phyloP scores from a whole-genome alignment of 2,113 vertebrate genomes.

The Origma solitaria region DNA sequence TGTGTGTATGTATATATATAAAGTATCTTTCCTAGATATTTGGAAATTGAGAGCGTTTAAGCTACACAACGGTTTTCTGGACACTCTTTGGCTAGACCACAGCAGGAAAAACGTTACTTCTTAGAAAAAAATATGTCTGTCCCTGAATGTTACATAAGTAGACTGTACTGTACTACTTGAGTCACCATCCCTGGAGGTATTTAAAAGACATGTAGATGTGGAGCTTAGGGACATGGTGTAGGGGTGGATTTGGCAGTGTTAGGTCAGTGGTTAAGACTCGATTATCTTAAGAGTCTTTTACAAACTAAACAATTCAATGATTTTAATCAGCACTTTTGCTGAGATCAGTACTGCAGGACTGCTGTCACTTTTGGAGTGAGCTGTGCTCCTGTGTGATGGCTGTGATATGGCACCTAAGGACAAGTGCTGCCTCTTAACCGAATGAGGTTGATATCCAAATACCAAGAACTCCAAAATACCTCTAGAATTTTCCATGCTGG shows the following conservation, averaged over 20 bases:
- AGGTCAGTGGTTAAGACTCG: not conserved
- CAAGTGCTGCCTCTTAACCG: not conserved
- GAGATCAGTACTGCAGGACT: not conserved
- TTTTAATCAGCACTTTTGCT: not conserved
- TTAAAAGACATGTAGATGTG: not conserved
- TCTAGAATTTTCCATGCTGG: accelerated
- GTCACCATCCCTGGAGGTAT: not conserved
- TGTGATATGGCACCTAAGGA: not conserved
- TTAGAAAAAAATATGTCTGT: not conserved
- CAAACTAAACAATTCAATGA: not conserved
- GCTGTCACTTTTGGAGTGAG: not conserved
- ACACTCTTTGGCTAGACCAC: not conserved
- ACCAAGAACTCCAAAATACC: not conserved
- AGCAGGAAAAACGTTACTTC: not conserved
- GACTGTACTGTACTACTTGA: not conserved
- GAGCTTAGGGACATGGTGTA: not conserved
- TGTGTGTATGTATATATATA: not conserved
- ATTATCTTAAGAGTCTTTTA: not conserved
- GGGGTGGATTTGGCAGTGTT: not conserved
- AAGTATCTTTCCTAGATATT: not conserved
- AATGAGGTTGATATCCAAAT: not conserved
- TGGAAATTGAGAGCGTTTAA: not conserved
- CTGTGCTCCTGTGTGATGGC: not conserved
- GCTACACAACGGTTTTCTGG: not conserved
- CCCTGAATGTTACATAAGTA: not conserved